Evolutionary conservation across 2,797 vertebrate genomes (phyloP), one percentile per base, ranked within the genome.

Genomic region (Girardinus metallicus): DNA sequence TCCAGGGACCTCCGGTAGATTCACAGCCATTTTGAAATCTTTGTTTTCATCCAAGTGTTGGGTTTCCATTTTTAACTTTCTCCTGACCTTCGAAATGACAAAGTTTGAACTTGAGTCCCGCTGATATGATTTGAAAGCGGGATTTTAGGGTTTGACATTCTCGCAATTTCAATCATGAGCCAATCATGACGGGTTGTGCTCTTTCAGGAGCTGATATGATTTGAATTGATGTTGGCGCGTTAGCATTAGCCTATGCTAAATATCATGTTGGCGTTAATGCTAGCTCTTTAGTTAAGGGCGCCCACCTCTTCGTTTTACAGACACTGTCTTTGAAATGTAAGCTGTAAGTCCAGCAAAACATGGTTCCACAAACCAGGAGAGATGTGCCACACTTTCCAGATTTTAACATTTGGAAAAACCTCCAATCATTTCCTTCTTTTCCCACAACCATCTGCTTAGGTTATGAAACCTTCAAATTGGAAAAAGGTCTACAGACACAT

Each of bases 1-100:
- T 97, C 34, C 97, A 96, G 94, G 97, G 97, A 94, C 95, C 95
- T 75, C 94, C 87, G 92, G 97, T 98, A 96, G 55, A 66, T 71
- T 60, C 18, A 74, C 43, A 73, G 64, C 64, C 43, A 80, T 77
- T 82, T 76, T 73, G 13, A 57, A 5, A 68, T 43, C 53, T 85
- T 36, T 55, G 29, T 66, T 68, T 41, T 41, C 10, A 41, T 72
- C n/a, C 5, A 4, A 66, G 44, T 68, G 29, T 75, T 75, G 47
- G n/a, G 0, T 72, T 72, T 60, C 23, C 9, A 31, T 66, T 83
- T 60, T 80, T 60, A 26, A 11, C 10, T 47, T 64, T 68, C 10
- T 41, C 31, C 10, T 68, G 5, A 68, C 7, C 36, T 62, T 70
- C 3, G 11, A 70, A 70, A n/a, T 41, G 5, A 21, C 39, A 71